Conservation (phyloP, 2,113 vertebrate species). For the Cyprinodon brontotheroides region DNA sequence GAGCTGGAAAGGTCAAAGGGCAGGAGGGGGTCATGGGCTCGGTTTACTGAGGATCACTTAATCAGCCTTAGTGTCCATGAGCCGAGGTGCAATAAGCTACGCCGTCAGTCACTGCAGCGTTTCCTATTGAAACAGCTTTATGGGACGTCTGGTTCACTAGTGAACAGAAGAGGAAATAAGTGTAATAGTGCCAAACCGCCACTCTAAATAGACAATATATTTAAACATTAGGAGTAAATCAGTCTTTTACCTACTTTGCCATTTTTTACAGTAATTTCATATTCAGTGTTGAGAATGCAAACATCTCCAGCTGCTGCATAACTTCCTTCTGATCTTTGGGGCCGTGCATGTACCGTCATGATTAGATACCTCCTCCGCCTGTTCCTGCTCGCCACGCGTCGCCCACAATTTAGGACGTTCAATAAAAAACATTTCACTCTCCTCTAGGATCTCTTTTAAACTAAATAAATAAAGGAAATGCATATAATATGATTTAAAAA, state of each 20-base stretch:
- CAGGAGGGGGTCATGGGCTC: constrained; percentile 37
- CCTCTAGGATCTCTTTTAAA: not conserved
- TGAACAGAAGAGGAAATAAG: not conserved
- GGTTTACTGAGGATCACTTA: constrained; percentile 14
- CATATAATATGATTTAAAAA: too few species aligned
- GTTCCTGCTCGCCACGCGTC: not conserved
- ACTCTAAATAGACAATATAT: not conserved
- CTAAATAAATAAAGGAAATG: too few species aligned
- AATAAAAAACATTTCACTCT: not conserved
- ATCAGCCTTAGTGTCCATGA: constrained; percentile 7
- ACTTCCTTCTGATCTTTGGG: too few species aligned
- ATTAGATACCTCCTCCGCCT: too few species aligned
- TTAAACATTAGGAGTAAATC: too few species aligned
- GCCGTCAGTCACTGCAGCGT: too few species aligned
- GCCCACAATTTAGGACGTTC: not conserved
- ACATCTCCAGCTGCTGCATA: too few species aligned
- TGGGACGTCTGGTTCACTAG: not conserved
- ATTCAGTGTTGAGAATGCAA: too few species aligned
- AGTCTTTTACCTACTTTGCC: not conserved
- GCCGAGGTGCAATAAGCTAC: not conserved
- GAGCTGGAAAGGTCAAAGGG: constrained; percentile 49
- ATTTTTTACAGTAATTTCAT: too few species aligned
- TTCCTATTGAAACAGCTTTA: not conserved
- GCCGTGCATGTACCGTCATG: too few species aligned
- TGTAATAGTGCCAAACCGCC: not conserved